Percentiles rank a stretch among this genome's conserved stretches.
Conservation (phyloP, 2,797 vertebrate species). For the Yasuhikotakia modesta region DNA sequence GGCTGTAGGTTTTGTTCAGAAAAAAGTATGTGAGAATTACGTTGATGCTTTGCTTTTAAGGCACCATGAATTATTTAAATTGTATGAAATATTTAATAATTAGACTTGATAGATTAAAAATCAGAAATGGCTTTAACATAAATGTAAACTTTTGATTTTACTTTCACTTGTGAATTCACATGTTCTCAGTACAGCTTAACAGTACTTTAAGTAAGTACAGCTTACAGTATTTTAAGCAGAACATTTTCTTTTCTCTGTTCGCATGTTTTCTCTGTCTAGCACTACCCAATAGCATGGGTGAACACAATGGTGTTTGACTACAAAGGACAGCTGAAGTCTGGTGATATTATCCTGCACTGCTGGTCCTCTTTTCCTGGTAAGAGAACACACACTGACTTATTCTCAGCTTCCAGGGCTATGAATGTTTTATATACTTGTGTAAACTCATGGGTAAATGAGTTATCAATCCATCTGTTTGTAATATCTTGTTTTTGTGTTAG, state of each 20-base stretch:
- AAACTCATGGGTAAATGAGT: too few species aligned
- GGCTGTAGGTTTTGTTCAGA: too few species aligned
- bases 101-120: too few species aligned
- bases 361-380: constrained; percentile 99
- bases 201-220: too few species aligned
- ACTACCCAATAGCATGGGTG: constrained; percentile 98
- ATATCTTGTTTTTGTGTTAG: background rate
- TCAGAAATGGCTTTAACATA: background rate
- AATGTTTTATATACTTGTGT: too few species aligned
- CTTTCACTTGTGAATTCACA: background rate
- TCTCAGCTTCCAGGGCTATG: background rate
- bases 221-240: too few species aligned
- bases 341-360: constrained; percentile 88
- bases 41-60: too few species aligned
- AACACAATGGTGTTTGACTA: constrained; percentile 99
- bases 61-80: too few species aligned
- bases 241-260: too few species aligned
- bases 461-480: background rate
- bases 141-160: background rate
- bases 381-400: constrained; percentile 27
- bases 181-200: background rate
- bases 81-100: too few species aligned
- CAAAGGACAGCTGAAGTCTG: constrained; percentile 92
- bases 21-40: too few species aligned
- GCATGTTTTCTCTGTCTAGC: constrained; percentile 76